phyloP scores from a whole-genome alignment of 2,888 invertebrate genomes.

The Stenichneumon culpator region DNA sequence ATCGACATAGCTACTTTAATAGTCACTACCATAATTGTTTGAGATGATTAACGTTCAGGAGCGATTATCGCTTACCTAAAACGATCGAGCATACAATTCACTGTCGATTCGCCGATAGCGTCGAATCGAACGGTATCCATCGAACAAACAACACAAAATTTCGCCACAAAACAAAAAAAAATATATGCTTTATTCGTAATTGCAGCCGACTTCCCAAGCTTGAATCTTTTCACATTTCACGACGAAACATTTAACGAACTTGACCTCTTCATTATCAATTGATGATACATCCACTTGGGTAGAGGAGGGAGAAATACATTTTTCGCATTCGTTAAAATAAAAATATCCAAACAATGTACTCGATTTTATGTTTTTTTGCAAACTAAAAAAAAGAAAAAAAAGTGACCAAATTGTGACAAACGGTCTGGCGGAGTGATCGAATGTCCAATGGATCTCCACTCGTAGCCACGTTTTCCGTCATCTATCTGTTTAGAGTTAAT shows the following conservation, averaged over 20 bases:
- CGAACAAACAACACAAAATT: not conserved
- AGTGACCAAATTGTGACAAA: no score
- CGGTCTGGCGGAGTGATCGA: no score
- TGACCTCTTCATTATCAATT: not conserved
- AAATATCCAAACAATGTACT: no score
- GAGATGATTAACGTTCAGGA: not conserved
- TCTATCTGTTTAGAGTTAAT: conserved; percentile 9
- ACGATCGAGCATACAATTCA: not conserved
- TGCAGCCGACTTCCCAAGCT: not conserved
- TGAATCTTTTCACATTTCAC: not conserved
- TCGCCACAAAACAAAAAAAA: not conserved
- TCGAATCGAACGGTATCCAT: conserved; percentile 32
- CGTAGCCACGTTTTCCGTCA: no score
- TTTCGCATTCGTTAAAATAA: not conserved
- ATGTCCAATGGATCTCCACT: no score
- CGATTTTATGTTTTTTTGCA: no score
- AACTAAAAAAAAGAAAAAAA: no score
- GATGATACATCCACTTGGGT: not conserved
- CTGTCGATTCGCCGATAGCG: not conserved
- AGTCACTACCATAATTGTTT: not conserved
- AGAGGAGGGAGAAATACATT: not conserved
- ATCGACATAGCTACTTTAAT: no score
- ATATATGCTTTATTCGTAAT: not conserved
- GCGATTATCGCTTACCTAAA: not conserved
- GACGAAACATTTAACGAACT: not conserved